Evolutionary conservation across 2,888 invertebrate species (phyloP).

Genomic region (Melanchra persicariae): DNA sequence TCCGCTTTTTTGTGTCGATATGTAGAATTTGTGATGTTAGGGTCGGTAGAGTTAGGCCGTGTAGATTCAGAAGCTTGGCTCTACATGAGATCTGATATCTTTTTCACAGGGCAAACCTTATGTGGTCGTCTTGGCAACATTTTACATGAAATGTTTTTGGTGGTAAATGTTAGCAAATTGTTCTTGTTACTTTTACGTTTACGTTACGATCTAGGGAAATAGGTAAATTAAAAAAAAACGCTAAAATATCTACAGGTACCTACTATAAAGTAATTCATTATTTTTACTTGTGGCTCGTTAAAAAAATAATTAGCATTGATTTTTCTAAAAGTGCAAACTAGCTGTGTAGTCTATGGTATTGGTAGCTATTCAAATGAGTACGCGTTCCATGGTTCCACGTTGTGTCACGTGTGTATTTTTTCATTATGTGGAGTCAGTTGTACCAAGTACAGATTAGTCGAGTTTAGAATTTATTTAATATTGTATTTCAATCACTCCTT

Average conservation of each 20-base stretch:
- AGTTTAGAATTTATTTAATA: not conserved
- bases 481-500: not conserved
- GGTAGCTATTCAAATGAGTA: conserved; percentile 30
- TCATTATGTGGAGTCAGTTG: conserved; percentile 16
- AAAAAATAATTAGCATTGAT: not conserved
- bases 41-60: too few relatives aligned
- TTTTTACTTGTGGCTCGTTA: not conserved
- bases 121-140: too few relatives aligned
- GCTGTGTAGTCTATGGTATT: conserved; percentile 29
- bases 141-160: too few relatives aligned
- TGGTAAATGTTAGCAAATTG: too few relatives aligned
- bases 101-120: too few relatives aligned
- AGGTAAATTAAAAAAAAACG: not conserved
- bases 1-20: too few relatives aligned
- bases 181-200: too few relatives aligned
- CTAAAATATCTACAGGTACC: not conserved
- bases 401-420: conserved; percentile 62
- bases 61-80: too few relatives aligned
- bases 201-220: not conserved
- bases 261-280: not conserved
- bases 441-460: conserved; percentile 25
- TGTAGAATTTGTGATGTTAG: too few relatives aligned
- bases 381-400: conserved; percentile 68
- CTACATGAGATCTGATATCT: too few relatives aligned
- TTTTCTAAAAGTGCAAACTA: not conserved